These are phyloP conservation scores for Paracentrotus lividus DNA, from an alignment of 53 echinoderm and acorn worm genomes.

Conservation along the genomic window DNA sequence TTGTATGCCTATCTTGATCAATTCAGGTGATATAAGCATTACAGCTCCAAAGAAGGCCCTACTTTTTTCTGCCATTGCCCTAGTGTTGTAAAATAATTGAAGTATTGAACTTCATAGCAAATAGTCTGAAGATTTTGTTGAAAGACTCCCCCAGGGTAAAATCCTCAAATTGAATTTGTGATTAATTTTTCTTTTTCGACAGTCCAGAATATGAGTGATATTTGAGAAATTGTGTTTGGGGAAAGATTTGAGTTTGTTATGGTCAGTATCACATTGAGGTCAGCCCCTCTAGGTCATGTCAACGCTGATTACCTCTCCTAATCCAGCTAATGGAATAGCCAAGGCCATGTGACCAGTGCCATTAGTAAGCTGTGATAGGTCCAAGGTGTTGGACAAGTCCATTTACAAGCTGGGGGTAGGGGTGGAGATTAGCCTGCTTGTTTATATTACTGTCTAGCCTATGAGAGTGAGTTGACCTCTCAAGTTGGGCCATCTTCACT, in stretches of 20 bases:
- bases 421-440: neutral
- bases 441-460: neutral
- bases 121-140: neutral
- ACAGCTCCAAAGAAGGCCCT: neutral
- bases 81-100: no score
- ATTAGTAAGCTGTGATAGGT: conserved; percentile 14
- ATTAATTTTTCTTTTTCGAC: neutral
- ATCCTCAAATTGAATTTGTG: neutral
- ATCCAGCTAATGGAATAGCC: conserved; percentile 65
- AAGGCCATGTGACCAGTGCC: conserved; percentile 60
- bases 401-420: conserved; percentile 15
- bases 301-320: conserved; percentile 53
- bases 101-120: neutral
- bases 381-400: conserved; percentile 43
- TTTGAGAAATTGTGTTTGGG: conserved; percentile 3
- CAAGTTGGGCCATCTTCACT: neutral
- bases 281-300: conserved; percentile 63
- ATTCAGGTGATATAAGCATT: no score
- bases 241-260: conserved; percentile 25
- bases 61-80: neutral
- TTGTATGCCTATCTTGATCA: neutral
- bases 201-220: neutral
- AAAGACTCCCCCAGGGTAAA: neutral
- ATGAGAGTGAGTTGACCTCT: neutral
- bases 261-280: conserved; percentile 26